These are phyloP conservation scores for Nettapus auritus DNA, from an alignment of 2,113 vertebrate species.

Conservation along the genomic window DNA sequence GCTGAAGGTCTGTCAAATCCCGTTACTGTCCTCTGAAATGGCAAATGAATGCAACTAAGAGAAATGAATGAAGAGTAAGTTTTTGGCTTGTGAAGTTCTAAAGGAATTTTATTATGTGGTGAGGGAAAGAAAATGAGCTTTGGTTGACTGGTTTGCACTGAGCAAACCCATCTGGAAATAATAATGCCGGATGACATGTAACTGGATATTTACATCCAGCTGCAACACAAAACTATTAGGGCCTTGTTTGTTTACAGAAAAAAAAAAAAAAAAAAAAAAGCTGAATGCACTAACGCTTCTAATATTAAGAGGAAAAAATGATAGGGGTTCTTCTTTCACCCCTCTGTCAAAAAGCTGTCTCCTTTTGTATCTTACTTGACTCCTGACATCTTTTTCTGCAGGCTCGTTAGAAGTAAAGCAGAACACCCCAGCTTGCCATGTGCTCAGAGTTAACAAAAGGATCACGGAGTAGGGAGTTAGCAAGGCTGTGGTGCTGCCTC, in stretches of 20 bases:
- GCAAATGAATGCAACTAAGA: not conserved
- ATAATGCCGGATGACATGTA: accelerated
- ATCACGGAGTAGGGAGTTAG: not conserved
- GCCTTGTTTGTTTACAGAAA: not conserved
- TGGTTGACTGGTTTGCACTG: not conserved
- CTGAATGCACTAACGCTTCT: too few species aligned
- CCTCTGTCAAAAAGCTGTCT: not conserved
- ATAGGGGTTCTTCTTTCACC: not conserved
- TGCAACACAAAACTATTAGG: not conserved
- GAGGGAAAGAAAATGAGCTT: not conserved
- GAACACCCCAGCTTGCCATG: not conserved
- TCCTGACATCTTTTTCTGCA: not conserved
- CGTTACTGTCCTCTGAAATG: not conserved
- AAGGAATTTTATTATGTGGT: not conserved
- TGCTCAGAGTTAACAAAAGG: not conserved
- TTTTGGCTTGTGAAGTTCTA: not conserved
- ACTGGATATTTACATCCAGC: accelerated
- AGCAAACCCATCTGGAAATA: not conserved
- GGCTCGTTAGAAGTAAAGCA: not conserved
- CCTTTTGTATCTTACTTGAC: too few species aligned
- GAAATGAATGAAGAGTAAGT: not conserved
- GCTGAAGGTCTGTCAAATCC: not conserved
- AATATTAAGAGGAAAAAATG: too few species aligned
- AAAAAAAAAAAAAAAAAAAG: too few species aligned
- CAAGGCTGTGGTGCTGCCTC: accelerated